Evolutionary conservation across 92 coral and sea anemone genomes (phyloP).

Genomic region (Umimayanthus kanabou): DNA sequence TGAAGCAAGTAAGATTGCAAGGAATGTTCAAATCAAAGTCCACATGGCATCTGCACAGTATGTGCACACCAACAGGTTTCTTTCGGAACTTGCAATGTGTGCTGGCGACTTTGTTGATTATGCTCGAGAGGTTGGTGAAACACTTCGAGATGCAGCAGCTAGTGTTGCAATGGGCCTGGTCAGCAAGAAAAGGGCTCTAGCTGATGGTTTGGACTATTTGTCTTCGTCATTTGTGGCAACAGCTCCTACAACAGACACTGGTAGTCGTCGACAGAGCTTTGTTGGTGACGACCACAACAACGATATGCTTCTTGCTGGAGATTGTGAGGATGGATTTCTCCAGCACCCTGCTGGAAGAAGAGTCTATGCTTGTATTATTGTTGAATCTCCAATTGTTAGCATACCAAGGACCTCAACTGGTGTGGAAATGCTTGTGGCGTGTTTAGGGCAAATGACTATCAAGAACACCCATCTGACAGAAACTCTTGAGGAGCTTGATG

Average conservation of each 20-base stretch:
- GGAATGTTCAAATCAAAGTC: slow-evolving; percentile 79
- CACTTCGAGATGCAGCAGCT: slow-evolving; percentile 91
- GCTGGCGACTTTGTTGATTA: slow-evolving; percentile 92
- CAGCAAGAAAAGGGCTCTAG: slow-evolving; percentile 92
- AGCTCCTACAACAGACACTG: slow-evolving; percentile 59
- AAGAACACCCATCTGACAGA: slow-evolving; percentile 88
- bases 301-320: slow-evolving; percentile 66
- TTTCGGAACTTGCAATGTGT: slow-evolving; percentile 87
- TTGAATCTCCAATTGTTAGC: slow-evolving; percentile 89
- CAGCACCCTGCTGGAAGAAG: slow-evolving; percentile 60
- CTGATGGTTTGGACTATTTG: slow-evolving; percentile 86
- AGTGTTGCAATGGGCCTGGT: slow-evolving; percentile 97
- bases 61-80: slow-evolving; percentile 87
- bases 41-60: slow-evolving; percentile 95
- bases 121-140: slow-evolving; percentile 90
- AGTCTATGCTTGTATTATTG: slow-evolving; percentile 74
- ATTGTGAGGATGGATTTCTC: slow-evolving; percentile 58
- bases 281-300: slow-evolving; percentile 60
- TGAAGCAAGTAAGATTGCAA: slow-evolving; percentile 66
- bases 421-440: slow-evolving; percentile 86
- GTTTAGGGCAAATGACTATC: slow-evolving; percentile 79
- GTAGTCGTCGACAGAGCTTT: slow-evolving; percentile 79
- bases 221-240: slow-evolving; percentile 85
- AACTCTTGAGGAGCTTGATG: slow-evolving; percentile 50
- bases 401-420: slow-evolving; percentile 83